Conservation (phyloP, 2,888 invertebrate species). For the Endotricha flammealis region DNA sequence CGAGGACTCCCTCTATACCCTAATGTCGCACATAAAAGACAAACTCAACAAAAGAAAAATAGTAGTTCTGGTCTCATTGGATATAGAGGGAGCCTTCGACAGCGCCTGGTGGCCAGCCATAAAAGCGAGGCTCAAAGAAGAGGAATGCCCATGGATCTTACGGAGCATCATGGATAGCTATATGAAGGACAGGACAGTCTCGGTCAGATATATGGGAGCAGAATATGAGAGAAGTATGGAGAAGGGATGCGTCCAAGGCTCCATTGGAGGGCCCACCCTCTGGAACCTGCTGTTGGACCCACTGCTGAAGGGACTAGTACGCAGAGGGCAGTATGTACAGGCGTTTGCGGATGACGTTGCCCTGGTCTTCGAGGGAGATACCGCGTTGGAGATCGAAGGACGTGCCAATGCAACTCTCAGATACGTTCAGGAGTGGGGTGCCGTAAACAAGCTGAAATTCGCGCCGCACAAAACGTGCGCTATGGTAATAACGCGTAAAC, state of each 20-base stretch:
- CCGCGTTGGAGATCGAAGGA: not conserved
- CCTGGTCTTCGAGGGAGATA: not conserved
- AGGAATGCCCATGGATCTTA: slow-evolving; percentile 9
- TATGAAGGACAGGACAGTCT: not conserved
- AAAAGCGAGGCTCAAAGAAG: slow-evolving; percentile 9
- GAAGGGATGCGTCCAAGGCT: not conserved
- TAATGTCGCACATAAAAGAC: too few relatives aligned
- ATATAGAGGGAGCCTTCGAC: too few relatives aligned
- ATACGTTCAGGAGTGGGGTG: slow-evolving; percentile 4
- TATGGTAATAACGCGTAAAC: too few relatives aligned
- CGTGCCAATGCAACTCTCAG: not conserved
- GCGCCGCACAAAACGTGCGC: not conserved
- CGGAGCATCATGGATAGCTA: slow-evolving; percentile 10
- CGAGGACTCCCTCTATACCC: slow-evolving; percentile 12
- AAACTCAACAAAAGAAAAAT: slow-evolving; percentile 4
- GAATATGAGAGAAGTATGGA: not conserved
- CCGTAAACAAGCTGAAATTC: not conserved
- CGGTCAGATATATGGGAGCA: not conserved
- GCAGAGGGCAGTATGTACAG: not conserved
- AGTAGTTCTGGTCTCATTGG: slow-evolving; percentile 10
- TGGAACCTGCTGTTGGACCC: slow-evolving; percentile 1
- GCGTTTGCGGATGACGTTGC: not conserved
- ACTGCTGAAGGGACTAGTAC: not conserved
- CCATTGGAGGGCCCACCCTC: not conserved
- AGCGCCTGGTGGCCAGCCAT: slow-evolving; percentile 16